These are phyloP conservation scores for Julus scanicus DNA, from an alignment of 2,888 invertebrate species.

Conservation along the genomic window DNA sequence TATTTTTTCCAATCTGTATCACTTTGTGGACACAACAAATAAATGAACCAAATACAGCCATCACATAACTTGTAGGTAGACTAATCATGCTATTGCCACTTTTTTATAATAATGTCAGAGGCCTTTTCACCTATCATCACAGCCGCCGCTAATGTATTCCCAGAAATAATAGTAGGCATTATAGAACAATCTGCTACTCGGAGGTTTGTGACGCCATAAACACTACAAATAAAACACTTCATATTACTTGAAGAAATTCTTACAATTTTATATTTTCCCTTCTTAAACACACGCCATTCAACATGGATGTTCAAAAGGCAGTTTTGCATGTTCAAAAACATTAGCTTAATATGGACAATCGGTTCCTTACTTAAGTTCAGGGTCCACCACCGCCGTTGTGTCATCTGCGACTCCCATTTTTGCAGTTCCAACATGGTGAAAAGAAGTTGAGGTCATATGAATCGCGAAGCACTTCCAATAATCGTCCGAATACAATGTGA, in stretches of 20 bases:
- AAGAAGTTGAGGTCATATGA: background rate
- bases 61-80: too few relatives aligned
- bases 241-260: background rate
- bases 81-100: background rate
- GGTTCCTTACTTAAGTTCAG: slow-evolving; percentile 50
- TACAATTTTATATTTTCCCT: background rate
- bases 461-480: background rate
- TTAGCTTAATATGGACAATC: background rate
- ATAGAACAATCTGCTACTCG: slow-evolving; percentile 88
- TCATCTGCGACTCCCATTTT: slow-evolving; percentile 54
- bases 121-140: slow-evolving; percentile 93
- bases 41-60: too few relatives aligned
- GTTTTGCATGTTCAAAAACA: too few relatives aligned
- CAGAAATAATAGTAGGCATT: slow-evolving; percentile 89
- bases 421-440: slow-evolving; percentile 30
- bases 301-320: too few relatives aligned
- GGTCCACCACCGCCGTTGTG: slow-evolving; percentile 56
- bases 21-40: too few relatives aligned
- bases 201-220: slow-evolving; percentile 81
- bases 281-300: too few relatives aligned
- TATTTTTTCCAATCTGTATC: too few relatives aligned
- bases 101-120: slow-evolving; percentile 81
- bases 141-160: slow-evolving; percentile 89
- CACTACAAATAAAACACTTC: slow-evolving; percentile 63
- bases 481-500: background rate